A percentile compares a stretch with the other conserved stretches of the same genome.
phyloP scores from a whole-genome alignment of 64 coral and sea anemone species.

The Trachythela sp. region DNA sequence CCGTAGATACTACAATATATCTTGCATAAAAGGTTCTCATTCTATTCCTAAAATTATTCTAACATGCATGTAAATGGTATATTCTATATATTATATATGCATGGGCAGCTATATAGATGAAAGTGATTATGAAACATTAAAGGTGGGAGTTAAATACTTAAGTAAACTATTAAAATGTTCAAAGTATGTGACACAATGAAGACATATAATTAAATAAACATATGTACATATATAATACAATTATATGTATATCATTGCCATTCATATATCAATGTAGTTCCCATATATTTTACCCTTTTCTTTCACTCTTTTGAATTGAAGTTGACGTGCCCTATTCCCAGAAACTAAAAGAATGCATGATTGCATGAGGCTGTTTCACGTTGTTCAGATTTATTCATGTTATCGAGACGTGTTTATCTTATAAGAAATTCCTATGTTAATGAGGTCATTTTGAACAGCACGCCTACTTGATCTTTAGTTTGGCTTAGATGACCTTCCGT shows the following conservation, averaged over 20 bases:
- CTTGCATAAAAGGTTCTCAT: too few species aligned
- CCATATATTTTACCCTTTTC: too few species aligned
- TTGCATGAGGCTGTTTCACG: too few species aligned
- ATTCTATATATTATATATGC: too few species aligned
- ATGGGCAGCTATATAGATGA: too few species aligned
- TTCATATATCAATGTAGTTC: too few species aligned
- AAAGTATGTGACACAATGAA: not conserved
- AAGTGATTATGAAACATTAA: not conserved
- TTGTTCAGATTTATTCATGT: not conserved
- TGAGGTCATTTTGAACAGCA: not conserved
- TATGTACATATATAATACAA: not conserved
- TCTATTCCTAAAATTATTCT: too few species aligned
- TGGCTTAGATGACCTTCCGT: not conserved
- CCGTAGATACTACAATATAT: too few species aligned
- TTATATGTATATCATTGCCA: not conserved
- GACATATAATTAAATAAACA: not conserved
- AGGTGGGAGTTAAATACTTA: not conserved
- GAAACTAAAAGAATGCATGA: not conserved
- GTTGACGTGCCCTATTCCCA: too few species aligned
- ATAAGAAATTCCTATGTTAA: not conserved
- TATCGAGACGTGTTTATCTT: not conserved
- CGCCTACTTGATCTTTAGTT: not conserved
- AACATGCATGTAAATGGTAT: too few species aligned
- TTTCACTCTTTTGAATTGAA: not conserved
- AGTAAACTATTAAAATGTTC: not conserved